Evolutionary conservation across 2,888 invertebrate genomes (phyloP).

Genomic region (Dryobotodes eremita): DNA sequence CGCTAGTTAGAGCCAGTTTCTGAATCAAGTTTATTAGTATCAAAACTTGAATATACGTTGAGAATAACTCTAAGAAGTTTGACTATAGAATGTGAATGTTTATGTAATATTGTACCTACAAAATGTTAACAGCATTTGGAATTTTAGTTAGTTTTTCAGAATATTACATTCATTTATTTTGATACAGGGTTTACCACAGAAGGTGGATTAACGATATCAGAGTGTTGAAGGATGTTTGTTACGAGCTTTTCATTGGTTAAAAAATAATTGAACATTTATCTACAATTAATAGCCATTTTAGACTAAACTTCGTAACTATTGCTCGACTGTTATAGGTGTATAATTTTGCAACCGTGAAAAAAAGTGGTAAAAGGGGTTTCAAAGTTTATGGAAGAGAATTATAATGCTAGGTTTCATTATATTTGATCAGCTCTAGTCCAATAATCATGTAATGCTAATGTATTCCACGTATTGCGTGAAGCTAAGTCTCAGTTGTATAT

Average conservation of each 20-base stretch:
- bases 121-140: background rate
- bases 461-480: background rate
- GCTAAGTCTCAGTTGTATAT: background rate
- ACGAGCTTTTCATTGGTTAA: background rate
- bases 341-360: background rate
- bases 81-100: constrained; percentile 29
- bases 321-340: background rate
- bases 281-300: no score
- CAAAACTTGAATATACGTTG: constrained; percentile 53
- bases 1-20: constrained; percentile 68
- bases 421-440: background rate
- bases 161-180: background rate
- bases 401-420: background rate
- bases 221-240: background rate
- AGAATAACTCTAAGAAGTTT: constrained; percentile 39
- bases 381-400: background rate
- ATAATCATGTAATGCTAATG: background rate
- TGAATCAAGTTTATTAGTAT: constrained; percentile 72
- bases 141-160: background rate
- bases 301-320: background rate
- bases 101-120: constrained; percentile 25
- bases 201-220: background rate
- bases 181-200: background rate
- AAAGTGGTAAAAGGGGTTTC: background rate
- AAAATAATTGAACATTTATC: background rate